Percentiles rank a stretch among this genome's conserved stretches.
Conservation (phyloP, 2,113 vertebrate genomes). For the Siphamia tubifer region DNA sequence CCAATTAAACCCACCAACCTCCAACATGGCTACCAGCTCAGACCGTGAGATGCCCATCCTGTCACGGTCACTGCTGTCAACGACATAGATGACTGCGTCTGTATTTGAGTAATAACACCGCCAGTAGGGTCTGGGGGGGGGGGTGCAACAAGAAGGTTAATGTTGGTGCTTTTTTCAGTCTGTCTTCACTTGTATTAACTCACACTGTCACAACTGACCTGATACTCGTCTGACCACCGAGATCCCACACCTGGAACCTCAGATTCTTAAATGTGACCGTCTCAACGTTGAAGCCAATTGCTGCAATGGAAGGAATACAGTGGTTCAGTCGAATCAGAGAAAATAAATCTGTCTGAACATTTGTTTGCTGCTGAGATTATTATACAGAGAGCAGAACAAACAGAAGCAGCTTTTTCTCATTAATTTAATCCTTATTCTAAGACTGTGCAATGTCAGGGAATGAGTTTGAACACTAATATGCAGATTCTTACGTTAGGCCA, state of each 20-base stretch:
- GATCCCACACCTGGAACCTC: constrained; percentile 99
- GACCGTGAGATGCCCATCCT: constrained; percentile 98
- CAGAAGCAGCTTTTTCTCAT: not conserved
- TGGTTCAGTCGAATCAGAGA: not conserved
- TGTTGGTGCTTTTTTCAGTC: not conserved
- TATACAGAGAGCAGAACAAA: too few species aligned
- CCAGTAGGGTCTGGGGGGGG: constrained; percentile 91
- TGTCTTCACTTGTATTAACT: not conserved
- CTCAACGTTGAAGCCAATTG: constrained; percentile 98
- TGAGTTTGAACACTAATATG: too few species aligned
- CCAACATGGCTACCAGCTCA: constrained; percentile 97
- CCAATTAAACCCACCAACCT: constrained; percentile 80
- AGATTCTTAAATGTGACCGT: constrained; percentile 97
- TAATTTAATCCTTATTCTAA: too few species aligned
- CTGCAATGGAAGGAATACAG: constrained; percentile 70
- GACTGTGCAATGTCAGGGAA: too few species aligned
- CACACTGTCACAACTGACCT: constrained; percentile 75
- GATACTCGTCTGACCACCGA: constrained; percentile 98
- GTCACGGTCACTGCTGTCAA: constrained; percentile 97
- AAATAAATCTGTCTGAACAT: not conserved
- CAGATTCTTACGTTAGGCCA: too few species aligned
- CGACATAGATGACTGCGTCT: constrained; percentile 97
- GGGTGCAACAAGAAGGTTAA: not conserved
- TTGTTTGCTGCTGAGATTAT: not conserved
- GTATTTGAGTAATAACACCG: constrained; percentile 98